These are phyloP conservation scores for Diuraphis noxia DNA, from an alignment of 1,140 invertebrate genomes.

Conservation along the genomic window DNA sequence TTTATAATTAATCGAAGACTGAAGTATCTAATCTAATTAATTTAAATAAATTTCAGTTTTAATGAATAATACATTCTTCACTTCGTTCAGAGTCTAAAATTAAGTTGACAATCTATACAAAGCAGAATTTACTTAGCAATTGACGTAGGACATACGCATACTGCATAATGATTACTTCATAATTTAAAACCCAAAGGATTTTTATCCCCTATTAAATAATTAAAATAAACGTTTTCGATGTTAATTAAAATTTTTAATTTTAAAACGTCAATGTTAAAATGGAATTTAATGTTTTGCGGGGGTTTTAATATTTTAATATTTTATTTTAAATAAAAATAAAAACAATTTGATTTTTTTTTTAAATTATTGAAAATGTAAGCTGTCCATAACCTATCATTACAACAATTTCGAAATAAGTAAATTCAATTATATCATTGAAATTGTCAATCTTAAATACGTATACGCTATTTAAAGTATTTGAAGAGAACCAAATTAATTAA, in stretches of 20 bases:
- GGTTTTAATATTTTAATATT: background rate
- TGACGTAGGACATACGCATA: background rate
- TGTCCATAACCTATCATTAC: background rate
- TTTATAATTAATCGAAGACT: background rate
- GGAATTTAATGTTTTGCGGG: background rate
- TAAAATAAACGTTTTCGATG: slow-evolving; percentile 28
- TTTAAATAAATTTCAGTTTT: background rate
- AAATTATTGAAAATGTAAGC: background rate
- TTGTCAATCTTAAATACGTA: background rate
- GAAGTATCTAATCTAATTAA: background rate
- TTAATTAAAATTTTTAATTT: slow-evolving; percentile 5
- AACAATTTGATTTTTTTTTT: background rate
- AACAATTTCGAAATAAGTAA: background rate
- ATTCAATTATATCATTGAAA: background rate
- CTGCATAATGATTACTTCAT: background rate
- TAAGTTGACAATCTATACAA: background rate
- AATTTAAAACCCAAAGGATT: background rate
- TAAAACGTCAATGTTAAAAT: background rate
- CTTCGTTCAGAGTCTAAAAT: no score
- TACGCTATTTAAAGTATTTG: background rate
- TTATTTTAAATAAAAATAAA: background rate
- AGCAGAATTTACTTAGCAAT: background rate
- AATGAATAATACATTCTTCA: no score
- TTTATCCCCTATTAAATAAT: background rate
- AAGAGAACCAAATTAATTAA: background rate